These are phyloP conservation scores for Hyalella azteca DNA, from an alignment of 2,888 invertebrate genomes.

Conservation along the genomic window DNA sequence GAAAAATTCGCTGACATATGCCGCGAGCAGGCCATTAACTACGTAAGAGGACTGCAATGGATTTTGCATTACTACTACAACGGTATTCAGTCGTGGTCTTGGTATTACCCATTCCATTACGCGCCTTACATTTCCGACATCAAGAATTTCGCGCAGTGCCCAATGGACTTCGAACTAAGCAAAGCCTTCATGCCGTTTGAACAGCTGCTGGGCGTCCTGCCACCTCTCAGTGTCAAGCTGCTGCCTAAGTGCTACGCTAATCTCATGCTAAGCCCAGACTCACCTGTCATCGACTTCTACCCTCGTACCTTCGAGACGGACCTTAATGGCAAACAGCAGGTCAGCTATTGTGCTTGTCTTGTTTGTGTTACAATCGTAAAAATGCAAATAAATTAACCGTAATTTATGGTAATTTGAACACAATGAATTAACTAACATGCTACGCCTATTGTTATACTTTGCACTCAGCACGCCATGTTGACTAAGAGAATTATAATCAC, in stretches of 20 bases:
- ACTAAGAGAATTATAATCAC: too few relatives aligned
- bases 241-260: constrained; percentile 74
- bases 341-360: background rate
- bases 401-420: too few relatives aligned
- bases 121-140: constrained; percentile 96
- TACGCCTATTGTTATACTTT: too few relatives aligned
- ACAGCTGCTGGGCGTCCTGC: constrained; percentile 85
- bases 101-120: constrained; percentile 98
- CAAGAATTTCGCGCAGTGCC: constrained; percentile 69
- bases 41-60: constrained; percentile 95
- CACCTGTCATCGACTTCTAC: constrained; percentile 88
- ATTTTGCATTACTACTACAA: constrained; percentile 94
- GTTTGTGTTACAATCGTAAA: background rate
- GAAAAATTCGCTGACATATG: constrained; percentile 72
- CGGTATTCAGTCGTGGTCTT: constrained; percentile 96
- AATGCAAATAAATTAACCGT: background rate
- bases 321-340: constrained; percentile 58
- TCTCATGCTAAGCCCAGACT: constrained; percentile 77
- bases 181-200: constrained; percentile 91
- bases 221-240: constrained; percentile 74
- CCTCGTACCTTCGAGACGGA: constrained; percentile 78
- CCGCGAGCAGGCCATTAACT: constrained; percentile 82
- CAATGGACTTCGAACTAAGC: constrained; percentile 82
- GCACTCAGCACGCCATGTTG: too few relatives aligned
- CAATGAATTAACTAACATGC: too few relatives aligned